Percentiles rank a stretch among this genome's conserved stretches.
Conservation (phyloP, 2,888 invertebrate genomes). For the Platerodrilus igneus region DNA sequence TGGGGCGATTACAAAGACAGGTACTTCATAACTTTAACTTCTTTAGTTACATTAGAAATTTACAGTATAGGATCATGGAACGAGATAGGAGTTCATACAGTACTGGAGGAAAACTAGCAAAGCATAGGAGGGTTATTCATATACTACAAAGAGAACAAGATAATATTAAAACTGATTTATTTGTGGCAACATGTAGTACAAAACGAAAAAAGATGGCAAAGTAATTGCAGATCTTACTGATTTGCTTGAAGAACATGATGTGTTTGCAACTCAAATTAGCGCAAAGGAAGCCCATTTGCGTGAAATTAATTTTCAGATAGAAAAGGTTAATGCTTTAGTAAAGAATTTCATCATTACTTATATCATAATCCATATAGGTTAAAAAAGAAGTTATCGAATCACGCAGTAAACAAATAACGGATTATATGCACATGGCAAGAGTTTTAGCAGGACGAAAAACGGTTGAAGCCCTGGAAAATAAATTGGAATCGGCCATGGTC, state of each 20-base stretch:
- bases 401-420: constrained; percentile 48
- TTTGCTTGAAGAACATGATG: constrained; percentile 50
- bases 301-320: constrained; percentile 53
- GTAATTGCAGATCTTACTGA: constrained; percentile 52
- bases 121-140: constrained; percentile 59
- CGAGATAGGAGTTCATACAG: constrained; percentile 55
- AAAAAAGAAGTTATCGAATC: constrained; percentile 46
- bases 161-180: constrained; percentile 59
- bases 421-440: constrained; percentile 49
- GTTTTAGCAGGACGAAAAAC: constrained; percentile 51
- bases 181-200: constrained; percentile 55
- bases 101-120: constrained; percentile 60
- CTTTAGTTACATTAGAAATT: not conserved
- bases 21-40: constrained; percentile 46
- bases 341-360: constrained; percentile 4
- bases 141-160: constrained; percentile 59
- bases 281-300: constrained; percentile 43
- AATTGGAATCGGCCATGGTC: constrained; percentile 70
- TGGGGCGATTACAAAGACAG: constrained; percentile 72
- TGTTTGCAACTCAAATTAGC: constrained; percentile 42
- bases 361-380: no score
- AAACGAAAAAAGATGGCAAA: constrained; percentile 54
- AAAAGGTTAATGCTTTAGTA: constrained; percentile 28
- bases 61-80: constrained; percentile 73
- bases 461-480: constrained; percentile 66